A percentile compares a stretch with the other conserved stretches of the same genome.
Conservation (phyloP, 2,888 invertebrate genomes). For the Blomia tropicalis region DNA sequence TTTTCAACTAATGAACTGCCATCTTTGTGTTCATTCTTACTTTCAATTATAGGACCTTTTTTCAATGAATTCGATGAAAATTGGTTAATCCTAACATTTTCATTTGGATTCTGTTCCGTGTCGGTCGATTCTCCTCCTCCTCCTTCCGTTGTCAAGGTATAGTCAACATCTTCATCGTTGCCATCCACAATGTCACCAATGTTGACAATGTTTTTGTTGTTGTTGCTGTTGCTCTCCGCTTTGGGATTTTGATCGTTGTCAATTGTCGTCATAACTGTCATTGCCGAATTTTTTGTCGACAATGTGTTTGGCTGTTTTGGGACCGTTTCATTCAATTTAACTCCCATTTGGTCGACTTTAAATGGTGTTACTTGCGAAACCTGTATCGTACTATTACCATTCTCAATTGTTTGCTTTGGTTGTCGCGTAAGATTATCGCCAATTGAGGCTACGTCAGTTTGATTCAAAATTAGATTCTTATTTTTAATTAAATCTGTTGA, state of each 20-base stretch:
- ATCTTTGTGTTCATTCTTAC: background rate
- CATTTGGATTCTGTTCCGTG: background rate
- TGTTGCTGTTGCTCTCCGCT: no score
- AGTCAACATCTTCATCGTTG: background rate
- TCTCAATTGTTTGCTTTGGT: background rate
- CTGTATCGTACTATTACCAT: background rate
- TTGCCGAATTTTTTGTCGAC: background rate
- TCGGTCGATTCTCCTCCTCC: slow-evolving; percentile 3
- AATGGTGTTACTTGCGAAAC: background rate
- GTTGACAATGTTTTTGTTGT: no score
- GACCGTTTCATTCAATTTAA: background rate
- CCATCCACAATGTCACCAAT: background rate
- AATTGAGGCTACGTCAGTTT: background rate
- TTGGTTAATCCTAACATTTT: background rate
- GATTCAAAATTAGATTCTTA: background rate
- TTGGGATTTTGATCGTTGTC: no score
- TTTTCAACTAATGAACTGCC: background rate
- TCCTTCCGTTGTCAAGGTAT: background rate
- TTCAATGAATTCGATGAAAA: background rate
- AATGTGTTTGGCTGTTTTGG: background rate
- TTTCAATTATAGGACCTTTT: background rate
- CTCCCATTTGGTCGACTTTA: background rate
- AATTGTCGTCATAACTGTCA: no score
- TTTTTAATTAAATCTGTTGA: background rate
- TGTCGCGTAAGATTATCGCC: background rate